Conservation (phyloP, 2,797 vertebrate species). For the Synaphobranchus kaupii region DNA sequence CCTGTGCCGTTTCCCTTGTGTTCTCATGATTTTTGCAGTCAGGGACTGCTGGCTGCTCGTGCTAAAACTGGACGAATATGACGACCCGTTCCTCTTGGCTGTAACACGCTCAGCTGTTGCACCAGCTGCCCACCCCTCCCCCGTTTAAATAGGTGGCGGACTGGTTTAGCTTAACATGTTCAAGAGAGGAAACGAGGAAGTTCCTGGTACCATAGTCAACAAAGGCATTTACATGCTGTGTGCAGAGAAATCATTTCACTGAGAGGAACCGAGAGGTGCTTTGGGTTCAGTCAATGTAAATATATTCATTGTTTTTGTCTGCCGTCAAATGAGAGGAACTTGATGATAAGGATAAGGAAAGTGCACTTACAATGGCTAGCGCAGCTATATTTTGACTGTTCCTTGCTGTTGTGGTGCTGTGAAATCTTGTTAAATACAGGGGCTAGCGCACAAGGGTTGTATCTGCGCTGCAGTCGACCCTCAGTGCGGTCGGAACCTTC, state of each 20-base stretch:
- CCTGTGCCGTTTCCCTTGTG: slow-evolving; percentile 2
- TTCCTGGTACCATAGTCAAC: background rate
- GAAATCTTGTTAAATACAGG: background rate
- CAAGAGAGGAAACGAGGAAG: slow-evolving; percentile 35
- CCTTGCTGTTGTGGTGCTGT: background rate
- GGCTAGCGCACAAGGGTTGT: background rate
- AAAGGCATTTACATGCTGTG: slow-evolving; percentile 7
- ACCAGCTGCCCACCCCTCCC: slow-evolving; percentile 27
- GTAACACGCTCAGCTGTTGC: slow-evolving; percentile 24
- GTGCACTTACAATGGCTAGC: background rate
- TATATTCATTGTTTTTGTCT: background rate
- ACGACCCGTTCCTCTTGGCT: background rate
- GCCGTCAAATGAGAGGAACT: background rate
- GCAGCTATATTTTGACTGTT: background rate
- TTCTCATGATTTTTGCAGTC: slow-evolving; percentile 9
- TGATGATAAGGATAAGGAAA: background rate
- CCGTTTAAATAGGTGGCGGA: slow-evolving; percentile 31
- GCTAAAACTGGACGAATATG: slow-evolving; percentile 3
- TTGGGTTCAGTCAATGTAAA: background rate
- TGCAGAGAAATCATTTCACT: background rate
- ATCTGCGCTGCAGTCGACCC: background rate
- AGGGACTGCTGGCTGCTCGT: slow-evolving; percentile 27
- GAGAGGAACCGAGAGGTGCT: slow-evolving; percentile 4
- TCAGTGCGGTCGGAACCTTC: background rate
- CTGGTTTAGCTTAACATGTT: slow-evolving; percentile 26